Conservation (phyloP, 2,113 vertebrate genomes). For the Scortum barcoo region DNA sequence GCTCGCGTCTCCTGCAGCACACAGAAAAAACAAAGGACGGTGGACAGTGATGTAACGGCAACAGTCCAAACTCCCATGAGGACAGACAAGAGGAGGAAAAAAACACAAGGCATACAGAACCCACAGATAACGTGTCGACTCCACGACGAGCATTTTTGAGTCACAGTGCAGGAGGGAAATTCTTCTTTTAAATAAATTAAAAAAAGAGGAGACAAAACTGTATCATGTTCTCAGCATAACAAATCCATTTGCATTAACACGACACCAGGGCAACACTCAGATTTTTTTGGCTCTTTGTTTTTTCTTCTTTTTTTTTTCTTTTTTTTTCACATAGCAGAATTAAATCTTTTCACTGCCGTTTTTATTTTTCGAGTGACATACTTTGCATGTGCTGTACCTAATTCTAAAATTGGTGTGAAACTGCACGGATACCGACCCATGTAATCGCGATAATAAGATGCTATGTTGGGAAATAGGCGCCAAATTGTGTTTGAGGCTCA, state of each 20-base stretch:
- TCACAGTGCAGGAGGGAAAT: slow-evolving; percentile 75
- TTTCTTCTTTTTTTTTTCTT: too few species aligned
- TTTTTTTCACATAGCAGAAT: slow-evolving; percentile 53
- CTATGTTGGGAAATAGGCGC: slow-evolving; percentile 50
- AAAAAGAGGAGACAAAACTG: slow-evolving; percentile 1
- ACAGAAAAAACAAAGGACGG: slow-evolving; percentile 73
- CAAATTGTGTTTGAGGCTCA: slow-evolving; percentile 52
- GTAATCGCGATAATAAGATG: slow-evolving; percentile 66
- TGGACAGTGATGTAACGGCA: slow-evolving; percentile 64
- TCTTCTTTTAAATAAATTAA: slow-evolving; percentile 4
- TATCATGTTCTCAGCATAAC: slow-evolving; percentile 58
- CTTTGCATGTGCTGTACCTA: slow-evolving; percentile 48
- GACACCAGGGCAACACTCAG: slow-evolving; percentile 56
- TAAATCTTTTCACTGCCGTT: slow-evolving; percentile 47
- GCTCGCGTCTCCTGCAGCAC: slow-evolving; percentile 60
- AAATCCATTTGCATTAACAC: slow-evolving; percentile 63
- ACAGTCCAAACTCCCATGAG: slow-evolving; percentile 69
- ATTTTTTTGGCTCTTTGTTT: slow-evolving; percentile 60
- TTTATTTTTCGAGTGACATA: slow-evolving; percentile 54
- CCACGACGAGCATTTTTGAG: slow-evolving; percentile 63
- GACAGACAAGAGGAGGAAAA: too few species aligned
- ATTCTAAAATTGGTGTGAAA: slow-evolving; percentile 60
- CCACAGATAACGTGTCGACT: slow-evolving; percentile 59
- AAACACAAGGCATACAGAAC: slow-evolving; percentile 66
- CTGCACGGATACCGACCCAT: slow-evolving; percentile 49